Base-by-base conservation (phyloP, 2,888 invertebrate genomes). In the Elgonia sp. region DNA sequence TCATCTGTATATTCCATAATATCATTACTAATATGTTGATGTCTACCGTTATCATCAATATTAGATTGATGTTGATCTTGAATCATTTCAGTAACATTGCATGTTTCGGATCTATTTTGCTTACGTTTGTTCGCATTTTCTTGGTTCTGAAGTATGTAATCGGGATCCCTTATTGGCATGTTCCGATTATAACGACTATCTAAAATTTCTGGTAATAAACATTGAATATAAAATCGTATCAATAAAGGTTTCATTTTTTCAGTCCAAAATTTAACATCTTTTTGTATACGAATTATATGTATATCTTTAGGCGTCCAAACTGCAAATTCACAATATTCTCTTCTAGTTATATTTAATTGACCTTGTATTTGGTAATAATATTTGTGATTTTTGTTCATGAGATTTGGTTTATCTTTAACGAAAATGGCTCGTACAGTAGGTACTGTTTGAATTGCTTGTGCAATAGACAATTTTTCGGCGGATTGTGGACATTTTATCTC, bases 401-500 rank as follows among this genome's bases (percentile, higher is more conserved):
- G 0, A 39, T 63, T 18, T n/a, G n/a, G 5, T 21, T 62, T 39
- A 39, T 75, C 60, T 16, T 75, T 75, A 21, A 40, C 60, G 60
- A 8, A 60, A 60, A 75, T 75, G 0, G 21, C 8, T n/a, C 46
- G 18, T 2, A 75, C 39, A 42, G 21, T 8, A 7, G 60, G 42
- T 12, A 75, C 14, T 50, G 20, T 10, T 60, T 73, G 8, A 46
- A 62, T 62, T 9, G 60, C 46, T 12, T 75, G 1, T 29, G 20
- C 14, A 20, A 42, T 20, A 1, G 29, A 60, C 42, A 75, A 46
- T 29, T 60, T 55, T 55, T 57, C 20, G 12, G 80, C 65, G 18
- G 39, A 12, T 14, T 55, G 7, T 16, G 88, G 84, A 72, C 73
- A 84, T 84, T 91, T 89, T 16, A 80, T 77, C 77, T 89, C 89